Percentiles rank a stretch among this genome's conserved stretches.
These are phyloP conservation scores for Drosophila mercatorum DNA, from an alignment of 2,888 invertebrate genomes.

Conservation along the genomic window DNA sequence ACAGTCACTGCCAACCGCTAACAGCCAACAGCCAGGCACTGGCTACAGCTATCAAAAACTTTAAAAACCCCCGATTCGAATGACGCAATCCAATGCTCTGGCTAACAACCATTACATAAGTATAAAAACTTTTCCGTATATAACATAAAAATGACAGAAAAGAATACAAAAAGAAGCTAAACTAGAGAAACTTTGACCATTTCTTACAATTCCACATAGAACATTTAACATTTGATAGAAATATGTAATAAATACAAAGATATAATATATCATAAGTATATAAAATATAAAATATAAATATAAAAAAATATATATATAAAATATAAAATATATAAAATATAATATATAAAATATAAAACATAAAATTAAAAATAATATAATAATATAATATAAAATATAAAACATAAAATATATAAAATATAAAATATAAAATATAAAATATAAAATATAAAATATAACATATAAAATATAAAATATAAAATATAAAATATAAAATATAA, in stretches of 20 bases:
- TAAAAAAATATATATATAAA: too few species aligned
- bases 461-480: background rate
- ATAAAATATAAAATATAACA: background rate
- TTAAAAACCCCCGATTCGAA: slow-evolving; percentile 40
- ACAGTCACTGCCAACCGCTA: background rate
- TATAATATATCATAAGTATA: background rate
- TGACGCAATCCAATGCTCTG: slow-evolving; percentile 42
- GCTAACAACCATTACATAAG: slow-evolving; percentile 14
- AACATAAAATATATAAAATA: too few species aligned
- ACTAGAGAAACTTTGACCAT: background rate
- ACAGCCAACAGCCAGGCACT: background rate
- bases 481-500: too few species aligned
- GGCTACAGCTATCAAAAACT: slow-evolving; percentile 41
- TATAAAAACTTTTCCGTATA: background rate
- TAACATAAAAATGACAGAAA: background rate
- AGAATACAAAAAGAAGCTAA: background rate
- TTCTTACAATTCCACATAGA: background rate
- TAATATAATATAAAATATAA: too few species aligned
- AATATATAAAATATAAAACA: too few species aligned
- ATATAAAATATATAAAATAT: too few species aligned
- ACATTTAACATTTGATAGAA: too few species aligned
- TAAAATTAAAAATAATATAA: too few species aligned
- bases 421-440: background rate
- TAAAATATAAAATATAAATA: too few species aligned
- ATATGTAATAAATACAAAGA: background rate